Conservation (phyloP, 2,888 invertebrate genomes). For the Congeria kusceri region DNA sequence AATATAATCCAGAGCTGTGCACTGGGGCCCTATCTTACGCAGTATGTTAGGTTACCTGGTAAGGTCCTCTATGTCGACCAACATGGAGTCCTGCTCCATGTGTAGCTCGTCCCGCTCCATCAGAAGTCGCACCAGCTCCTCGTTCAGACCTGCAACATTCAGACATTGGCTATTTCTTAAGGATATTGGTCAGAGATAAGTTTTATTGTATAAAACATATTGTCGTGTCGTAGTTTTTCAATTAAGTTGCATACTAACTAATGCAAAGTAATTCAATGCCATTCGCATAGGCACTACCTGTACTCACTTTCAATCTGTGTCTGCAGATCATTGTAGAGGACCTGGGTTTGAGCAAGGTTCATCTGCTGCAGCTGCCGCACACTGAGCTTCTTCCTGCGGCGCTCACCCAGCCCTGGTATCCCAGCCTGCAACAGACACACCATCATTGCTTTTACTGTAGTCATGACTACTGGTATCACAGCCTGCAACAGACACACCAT, state of each 20-base stretch:
- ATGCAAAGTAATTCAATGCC: no score
- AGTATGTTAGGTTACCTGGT: constrained; percentile 86
- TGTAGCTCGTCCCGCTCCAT: constrained; percentile 97
- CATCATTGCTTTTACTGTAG: no score
- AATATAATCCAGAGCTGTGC: no score
- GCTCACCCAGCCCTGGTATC: constrained; percentile 90
- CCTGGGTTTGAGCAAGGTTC: constrained; percentile 97
- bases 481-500: no score
- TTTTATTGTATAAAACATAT: no score
- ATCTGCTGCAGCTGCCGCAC: constrained; percentile 95
- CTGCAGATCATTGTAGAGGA: constrained; percentile 97
- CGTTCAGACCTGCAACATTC: constrained; percentile 89
- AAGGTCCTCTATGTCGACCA: constrained; percentile 98
- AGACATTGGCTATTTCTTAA: no score
- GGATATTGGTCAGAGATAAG: no score
- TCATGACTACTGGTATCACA: no score
- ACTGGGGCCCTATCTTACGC: no score
- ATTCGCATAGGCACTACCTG: no score
- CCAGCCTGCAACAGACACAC: constrained; percentile 88
- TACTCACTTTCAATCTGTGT: constrained; percentile 94
- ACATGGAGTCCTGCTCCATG: constrained; percentile 99
- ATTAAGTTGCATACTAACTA: no score
- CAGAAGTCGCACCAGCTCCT: constrained; percentile 94
- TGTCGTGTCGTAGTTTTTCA: no score
- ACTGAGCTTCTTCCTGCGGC: constrained; percentile 90